Conservation (phyloP, 2,113 vertebrate genomes). For the Neotragus moschatus region DNA sequence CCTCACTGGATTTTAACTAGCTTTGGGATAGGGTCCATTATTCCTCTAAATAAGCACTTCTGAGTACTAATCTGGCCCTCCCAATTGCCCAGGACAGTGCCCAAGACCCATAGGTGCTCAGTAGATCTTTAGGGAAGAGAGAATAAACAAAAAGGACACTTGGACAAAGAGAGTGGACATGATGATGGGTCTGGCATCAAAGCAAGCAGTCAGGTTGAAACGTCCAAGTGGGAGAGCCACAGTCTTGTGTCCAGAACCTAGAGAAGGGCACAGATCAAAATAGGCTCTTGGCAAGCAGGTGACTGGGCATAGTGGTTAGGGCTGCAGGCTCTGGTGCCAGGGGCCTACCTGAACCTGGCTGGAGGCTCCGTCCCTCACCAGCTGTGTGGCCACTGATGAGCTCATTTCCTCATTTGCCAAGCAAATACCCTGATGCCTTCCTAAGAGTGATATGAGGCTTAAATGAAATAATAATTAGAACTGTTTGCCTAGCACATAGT, state of each 20-base stretch:
- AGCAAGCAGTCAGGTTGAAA: not conserved
- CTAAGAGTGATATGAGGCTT: not conserved
- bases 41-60: constrained; percentile 12
- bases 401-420: not conserved
- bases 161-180: not conserved
- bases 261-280: not conserved
- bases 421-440: not conserved
- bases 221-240: not conserved
- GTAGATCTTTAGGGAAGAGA: not conserved
- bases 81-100: not conserved
- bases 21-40: not conserved
- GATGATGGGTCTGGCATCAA: not conserved
- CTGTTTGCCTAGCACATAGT: not conserved
- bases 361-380: not conserved
- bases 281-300: not conserved
- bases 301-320: not conserved
- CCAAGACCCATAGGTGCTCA: not conserved
- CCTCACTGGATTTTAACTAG: not conserved
- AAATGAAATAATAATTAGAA: not conserved
- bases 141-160: not conserved
- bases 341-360: not conserved
- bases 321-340: not conserved
- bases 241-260: not conserved
- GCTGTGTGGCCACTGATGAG: not conserved
- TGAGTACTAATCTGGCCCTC: not conserved